Conservation (phyloP, 2,888 invertebrate genomes). For the Zele albiditarsus region DNA sequence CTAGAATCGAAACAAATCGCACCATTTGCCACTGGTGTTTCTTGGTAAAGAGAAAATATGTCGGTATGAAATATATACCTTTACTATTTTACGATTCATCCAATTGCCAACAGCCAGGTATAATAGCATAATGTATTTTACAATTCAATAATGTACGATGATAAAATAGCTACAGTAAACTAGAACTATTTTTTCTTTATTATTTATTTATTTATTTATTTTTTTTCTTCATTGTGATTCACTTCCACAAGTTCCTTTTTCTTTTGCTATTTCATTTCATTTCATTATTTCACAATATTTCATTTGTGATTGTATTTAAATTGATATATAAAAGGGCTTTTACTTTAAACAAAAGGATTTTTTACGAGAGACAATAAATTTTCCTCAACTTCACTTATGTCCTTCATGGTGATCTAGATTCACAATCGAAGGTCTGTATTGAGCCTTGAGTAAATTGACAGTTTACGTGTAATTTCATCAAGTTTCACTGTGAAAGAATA, state of each 20-base stretch:
- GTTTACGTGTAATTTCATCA: constrained; percentile 21
- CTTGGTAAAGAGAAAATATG: constrained; percentile 20
- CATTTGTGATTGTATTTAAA: background rate
- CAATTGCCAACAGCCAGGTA: background rate
- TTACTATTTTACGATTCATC: constrained; percentile 3
- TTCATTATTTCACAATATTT: background rate
- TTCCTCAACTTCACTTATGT: constrained; percentile 28
- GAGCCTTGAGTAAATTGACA: constrained; percentile 38
- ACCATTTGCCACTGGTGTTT: constrained; percentile 41
- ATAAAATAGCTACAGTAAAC: background rate
- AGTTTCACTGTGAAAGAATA: constrained; percentile 19
- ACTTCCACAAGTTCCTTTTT: background rate
- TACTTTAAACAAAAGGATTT: background rate
- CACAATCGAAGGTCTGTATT: constrained; percentile 25
- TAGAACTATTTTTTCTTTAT: background rate
- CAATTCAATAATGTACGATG: background rate
- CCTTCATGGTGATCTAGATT: constrained; percentile 39
- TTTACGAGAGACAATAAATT: constrained; percentile 7
- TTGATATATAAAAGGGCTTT: background rate
- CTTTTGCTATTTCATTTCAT: background rate
- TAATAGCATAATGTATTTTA: background rate
- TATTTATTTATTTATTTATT: background rate
- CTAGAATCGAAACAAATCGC: constrained; percentile 35
- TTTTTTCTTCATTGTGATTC: background rate
- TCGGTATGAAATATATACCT: constrained; percentile 4